Conservation (phyloP, 2,797 vertebrate species). For the Gastrophryne carolinensis region DNA sequence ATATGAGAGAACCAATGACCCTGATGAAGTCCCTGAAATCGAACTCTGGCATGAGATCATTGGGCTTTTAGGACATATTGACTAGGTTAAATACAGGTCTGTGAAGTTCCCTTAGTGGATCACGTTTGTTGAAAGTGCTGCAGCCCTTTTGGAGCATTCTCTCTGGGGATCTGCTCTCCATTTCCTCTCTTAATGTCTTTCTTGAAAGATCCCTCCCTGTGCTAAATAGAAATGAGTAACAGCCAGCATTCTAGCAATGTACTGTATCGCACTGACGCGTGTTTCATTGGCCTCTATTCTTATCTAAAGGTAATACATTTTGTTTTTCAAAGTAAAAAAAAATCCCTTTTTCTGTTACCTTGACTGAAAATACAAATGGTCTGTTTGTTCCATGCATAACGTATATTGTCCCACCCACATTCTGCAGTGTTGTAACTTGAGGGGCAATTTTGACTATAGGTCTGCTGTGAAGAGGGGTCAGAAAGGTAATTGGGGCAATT, state of each 20-base stretch:
- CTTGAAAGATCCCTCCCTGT: not conserved
- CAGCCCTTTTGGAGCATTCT: not conserved
- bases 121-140: constrained; percentile 9
- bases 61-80: not conserved
- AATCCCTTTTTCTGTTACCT: too few species aligned
- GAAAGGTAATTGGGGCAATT: too few species aligned
- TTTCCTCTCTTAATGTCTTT: constrained; percentile 24
- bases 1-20: not conserved
- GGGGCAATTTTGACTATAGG: too few species aligned
- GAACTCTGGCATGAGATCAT: not conserved
- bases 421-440: too few species aligned
- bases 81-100: not conserved
- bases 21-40: not conserved
- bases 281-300: too few species aligned
- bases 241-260: not conserved
- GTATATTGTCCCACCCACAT: too few species aligned
- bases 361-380: too few species aligned
- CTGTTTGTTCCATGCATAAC: too few species aligned
- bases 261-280: not conserved
- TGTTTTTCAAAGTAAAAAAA: too few species aligned
- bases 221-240: constrained; percentile 3
- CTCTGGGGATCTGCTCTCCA: constrained; percentile 1
- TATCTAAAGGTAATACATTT: too few species aligned
- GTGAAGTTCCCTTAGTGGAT: not conserved
- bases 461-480: too few species aligned